Base-by-base conservation (phyloP, 2,888 invertebrate species). In the Eupsilia transversa region DNA sequence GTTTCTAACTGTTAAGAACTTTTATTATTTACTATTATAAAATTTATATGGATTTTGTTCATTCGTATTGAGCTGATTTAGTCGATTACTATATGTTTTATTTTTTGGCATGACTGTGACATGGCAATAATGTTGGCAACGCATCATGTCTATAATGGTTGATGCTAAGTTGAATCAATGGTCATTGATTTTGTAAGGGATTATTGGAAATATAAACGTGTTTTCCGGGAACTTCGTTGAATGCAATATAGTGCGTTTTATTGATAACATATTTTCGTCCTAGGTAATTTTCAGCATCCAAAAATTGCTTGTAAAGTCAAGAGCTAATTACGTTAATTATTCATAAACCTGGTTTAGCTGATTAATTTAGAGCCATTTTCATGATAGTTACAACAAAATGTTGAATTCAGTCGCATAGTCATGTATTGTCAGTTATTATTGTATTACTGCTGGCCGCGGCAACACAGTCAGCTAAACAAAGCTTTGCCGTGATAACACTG, bases 401-500 rank as follows among this genome's bases (percentile, higher is more conserved):
- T 33, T 49, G 20, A 41, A 38, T 38, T 60, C n/a, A 35, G 35
- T 60, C 4, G 9, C 4, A 20, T n/a, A n/a, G n/a, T 33, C 35
- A 46, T 20, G 33, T 60, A 52, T 30, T 14, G 35, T 43, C 56
- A 67, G 10, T 27, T 23, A 57, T 49, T 38, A 54, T 54, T 38
- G 20, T 17, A 30, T 46, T 12, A 68, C 10, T 17, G 7, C 27
- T 9, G 27, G 10, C 30, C 27, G 23, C n/a, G 27, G 6, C 9
- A 20, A 38, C 30, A 65, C 33, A 43, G 65, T 27, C 38, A 23
- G n/a, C 60, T 54, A 67, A 66, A 72, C 73, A 67, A 83, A 54
- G 72, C 61, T 67, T 30, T 23, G 33, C 17, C 7, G 17, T 38
- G 59, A 83, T 78, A 83, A 73, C 68, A 60, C 46, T 74, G 68